Evolutionary conservation across 1,140 invertebrate genomes (phyloP), one percentile per base, ranked within the genome.

Genomic region (Drosophila micromelanica): DNA sequence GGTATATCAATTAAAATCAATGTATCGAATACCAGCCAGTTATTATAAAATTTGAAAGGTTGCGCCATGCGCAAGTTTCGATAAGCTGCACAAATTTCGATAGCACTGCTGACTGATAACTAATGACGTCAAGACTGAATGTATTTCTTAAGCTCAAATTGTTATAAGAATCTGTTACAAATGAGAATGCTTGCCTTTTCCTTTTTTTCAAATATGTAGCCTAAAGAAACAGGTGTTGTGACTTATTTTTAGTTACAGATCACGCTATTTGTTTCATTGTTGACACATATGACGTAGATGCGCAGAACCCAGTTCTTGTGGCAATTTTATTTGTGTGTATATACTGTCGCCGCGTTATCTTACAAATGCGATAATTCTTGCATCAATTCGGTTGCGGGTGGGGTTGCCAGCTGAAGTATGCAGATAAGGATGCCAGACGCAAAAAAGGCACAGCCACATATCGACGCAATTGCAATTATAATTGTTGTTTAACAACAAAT

Each of bases 341-440:
- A 30, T 30, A 23, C 27, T 35, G 32, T 52, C 13, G 13, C 7
- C 4, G 30, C 51, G 68, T 48, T 65, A 71, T 71, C 61, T 65
- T 43, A 49, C 3, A 35, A 60, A n/a, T 42, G 62, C 62, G 69
- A 72, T 67, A 67, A 67, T 45, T 72, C 46, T 59, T 72, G 69
- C 59, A 37, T 72, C 46, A 72, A n/a, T 23, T 60, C 12, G 27
- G 35, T 42, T 67, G 54, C 62, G 62, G 54, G 46, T 32, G 69
- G 55, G 69, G 69, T 72, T 72, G 69, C 63, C 69, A 72, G 48
- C 70, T 68, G 46, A 38, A 38, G 32, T 52, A 38, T 52, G 54
- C 27, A 67, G 69, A 72, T 72, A 72, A 72, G 69, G 69, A 72
- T 72, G 69, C 69, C 69, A 72, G 69, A 72, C 48, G 55, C 70